Evolutionary conservation across 1,140 invertebrate species (phyloP), one percentile per base, ranked within the genome.

Genomic region (Eriosoma lanigerum): DNA sequence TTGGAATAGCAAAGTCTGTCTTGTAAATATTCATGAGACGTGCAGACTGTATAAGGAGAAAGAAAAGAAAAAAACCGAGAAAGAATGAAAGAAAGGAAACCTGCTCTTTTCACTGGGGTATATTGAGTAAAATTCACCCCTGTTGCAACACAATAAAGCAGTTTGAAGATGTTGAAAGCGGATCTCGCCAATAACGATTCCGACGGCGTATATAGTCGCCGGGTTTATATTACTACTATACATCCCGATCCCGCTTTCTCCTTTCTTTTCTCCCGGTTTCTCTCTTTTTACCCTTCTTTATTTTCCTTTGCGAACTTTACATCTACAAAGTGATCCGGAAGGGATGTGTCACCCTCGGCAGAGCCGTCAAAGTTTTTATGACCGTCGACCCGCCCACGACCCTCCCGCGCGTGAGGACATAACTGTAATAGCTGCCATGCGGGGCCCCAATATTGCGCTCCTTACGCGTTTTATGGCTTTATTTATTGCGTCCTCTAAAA

Each of bases 101-200:
- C 68, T 72, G 24, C 68, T 24, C 17, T 72, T 72, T 72, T 52
- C 68, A 72, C 68, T 24, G 44, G 44, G 32, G 72, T 56, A 58
- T 75, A 72, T 72, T 50, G 68, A 56, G 72, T 44, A 75, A 75
- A 75, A 75, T 58, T 32, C 72, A 56, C 72, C 72, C 52, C 54
- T 75, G 50, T 75, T 60, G 75, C 38, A 60, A 72, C 68, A 78
- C 56, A 78, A 78, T 60, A 60, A 78, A 78, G 75, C 75, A 78
- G 75, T 76, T 76, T 78, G 75, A 78, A 78, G 44, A 78, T 78
- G 75, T 78, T 78, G 75, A 78, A 78, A 78, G 54, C 75, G 75
- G 75, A 60, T 60, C 54, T 60, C 75, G 17, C 56, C 75, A 78
- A 78, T 78, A 78, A 78, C 54, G 75, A 78, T 78, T 78, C 56